These are phyloP conservation scores for Phylloscopus collybita DNA, from an alignment of 2,797 vertebrate genomes.

Conservation along the genomic window DNA sequence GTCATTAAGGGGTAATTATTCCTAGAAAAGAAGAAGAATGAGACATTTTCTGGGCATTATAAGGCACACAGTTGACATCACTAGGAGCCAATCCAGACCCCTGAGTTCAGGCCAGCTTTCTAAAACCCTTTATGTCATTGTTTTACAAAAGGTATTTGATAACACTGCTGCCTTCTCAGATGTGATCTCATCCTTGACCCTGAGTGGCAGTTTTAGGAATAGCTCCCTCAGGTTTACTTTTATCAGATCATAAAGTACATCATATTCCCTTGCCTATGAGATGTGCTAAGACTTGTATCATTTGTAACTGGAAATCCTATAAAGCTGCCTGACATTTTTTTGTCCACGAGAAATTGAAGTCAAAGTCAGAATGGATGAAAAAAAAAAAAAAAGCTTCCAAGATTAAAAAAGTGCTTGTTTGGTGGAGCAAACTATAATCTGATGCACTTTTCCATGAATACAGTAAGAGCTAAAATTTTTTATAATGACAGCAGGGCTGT, in stretches of 20 bases:
- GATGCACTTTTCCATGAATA: neutral
- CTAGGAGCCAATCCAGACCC: neutral
- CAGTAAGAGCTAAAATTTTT: neutral
- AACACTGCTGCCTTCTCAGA: conserved; percentile 33
- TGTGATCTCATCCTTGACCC: conserved; percentile 70
- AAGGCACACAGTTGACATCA: conserved; percentile 24
- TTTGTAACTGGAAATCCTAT: conserved; percentile 66
- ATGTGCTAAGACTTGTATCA: conserved; percentile 49
- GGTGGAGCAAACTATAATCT: neutral
- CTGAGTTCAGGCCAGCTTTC: conserved; percentile 19
- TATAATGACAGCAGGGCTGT: neutral
- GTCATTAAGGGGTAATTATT: conserved; percentile 28
- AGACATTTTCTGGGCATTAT: conserved; percentile 12
- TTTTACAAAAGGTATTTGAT: conserved; percentile 58
- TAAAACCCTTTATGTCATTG: conserved; percentile 34
- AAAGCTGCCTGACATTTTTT: conserved; percentile 36
- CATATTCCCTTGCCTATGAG: conserved; percentile 39
- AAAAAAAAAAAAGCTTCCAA: neutral
- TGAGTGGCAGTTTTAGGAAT: conserved; percentile 54
- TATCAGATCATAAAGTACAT: conserved; percentile 56
- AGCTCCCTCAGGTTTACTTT: conserved; percentile 62
- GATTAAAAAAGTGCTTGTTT: neutral
- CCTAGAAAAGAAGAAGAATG: conserved; percentile 22
- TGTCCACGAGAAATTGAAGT: conserved; percentile 3
- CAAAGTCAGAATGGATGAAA: conserved; percentile 42